Percentiles rank a stretch among this genome's conserved stretches.
phyloP scores from a whole-genome alignment of 2,888 invertebrate genomes.

The Therioaphis trifolii region DNA sequence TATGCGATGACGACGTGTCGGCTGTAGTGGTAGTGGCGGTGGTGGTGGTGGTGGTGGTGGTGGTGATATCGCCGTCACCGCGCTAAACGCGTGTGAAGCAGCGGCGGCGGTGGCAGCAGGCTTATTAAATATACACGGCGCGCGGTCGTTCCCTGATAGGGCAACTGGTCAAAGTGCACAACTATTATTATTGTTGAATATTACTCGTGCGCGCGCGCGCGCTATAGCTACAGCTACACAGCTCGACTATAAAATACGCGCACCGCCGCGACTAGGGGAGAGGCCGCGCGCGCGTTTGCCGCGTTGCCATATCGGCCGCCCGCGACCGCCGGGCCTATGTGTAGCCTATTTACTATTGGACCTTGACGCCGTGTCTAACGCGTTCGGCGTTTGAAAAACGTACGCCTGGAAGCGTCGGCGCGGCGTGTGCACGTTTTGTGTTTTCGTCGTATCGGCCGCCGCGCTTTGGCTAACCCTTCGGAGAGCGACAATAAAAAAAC shows the following conservation, averaged over 20 bases:
- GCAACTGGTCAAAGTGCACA: conserved; percentile 60
- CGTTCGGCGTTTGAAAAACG: conserved; percentile 33
- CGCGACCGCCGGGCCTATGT: conserved; percentile 31
- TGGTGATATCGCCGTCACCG: conserved; percentile 14
- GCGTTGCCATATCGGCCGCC: conserved; percentile 58
- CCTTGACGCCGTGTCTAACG: conserved; percentile 35
- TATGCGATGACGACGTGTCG: neutral
- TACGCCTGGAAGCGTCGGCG: neutral
- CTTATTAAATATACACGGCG: conserved; percentile 31
- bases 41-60: neutral
- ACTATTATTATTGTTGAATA: conserved; percentile 54
- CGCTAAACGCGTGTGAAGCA: conserved; percentile 29
- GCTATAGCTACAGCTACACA: neutral
- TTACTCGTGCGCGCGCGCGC: neutral
- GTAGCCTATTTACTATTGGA: conserved; percentile 44
- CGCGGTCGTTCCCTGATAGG: conserved; percentile 24
- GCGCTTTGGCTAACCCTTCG: neutral
- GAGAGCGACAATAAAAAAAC: neutral
- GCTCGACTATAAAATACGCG: conserved; percentile 17
- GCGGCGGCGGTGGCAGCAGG: too few relatives aligned
- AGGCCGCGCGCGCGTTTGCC: conserved; percentile 56
- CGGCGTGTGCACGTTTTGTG: neutral
- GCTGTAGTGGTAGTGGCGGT: neutral
- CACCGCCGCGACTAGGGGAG: conserved; percentile 45
- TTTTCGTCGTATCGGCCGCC: neutral